Percentiles rank a stretch among this genome's conserved stretches.
phyloP scores from a whole-genome alignment of 1,140 invertebrate genomes.

The Anoplolepis gracilipes region DNA sequence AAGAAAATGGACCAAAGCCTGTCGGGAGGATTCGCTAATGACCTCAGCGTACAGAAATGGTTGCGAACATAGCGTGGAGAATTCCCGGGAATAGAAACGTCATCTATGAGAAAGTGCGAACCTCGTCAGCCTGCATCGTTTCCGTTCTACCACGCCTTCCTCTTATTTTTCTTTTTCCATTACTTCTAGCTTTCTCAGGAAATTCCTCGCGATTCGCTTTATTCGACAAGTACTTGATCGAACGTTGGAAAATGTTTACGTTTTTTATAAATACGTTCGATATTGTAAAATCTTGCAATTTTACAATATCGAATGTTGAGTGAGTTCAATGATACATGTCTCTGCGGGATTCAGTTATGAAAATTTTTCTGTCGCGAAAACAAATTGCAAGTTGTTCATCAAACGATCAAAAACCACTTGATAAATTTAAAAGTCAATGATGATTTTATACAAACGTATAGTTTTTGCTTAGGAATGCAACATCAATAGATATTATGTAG shows the following conservation, averaged over 20 bases:
- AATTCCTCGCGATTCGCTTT: constrained; percentile 7
- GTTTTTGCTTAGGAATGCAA: background rate
- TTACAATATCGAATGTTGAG: background rate
- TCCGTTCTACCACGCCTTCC: constrained; percentile 6
- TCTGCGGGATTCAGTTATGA: background rate
- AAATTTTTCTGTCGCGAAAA: background rate
- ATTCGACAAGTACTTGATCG: constrained; percentile 26
- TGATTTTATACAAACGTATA: background rate
- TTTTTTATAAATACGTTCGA: constrained; percentile 26
- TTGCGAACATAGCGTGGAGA: constrained; percentile 17
- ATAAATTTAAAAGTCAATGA: background rate
- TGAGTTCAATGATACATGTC: background rate
- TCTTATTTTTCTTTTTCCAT: constrained; percentile 27
- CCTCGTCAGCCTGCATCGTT: constrained; percentile 42
- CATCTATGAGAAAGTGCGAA: constrained; percentile 65
- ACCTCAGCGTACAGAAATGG: constrained; percentile 46
- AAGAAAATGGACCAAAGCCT: constrained; percentile 20
- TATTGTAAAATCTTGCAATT: constrained; percentile 11
- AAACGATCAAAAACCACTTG: background rate
- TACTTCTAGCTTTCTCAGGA: background rate
- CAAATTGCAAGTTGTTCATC: background rate
- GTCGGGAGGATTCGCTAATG: constrained; percentile 54
- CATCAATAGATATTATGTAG: background rate
- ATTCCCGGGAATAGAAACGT: constrained; percentile 61
- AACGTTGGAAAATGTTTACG: background rate